Base-by-base conservation (phyloP, 2,113 vertebrate genomes). In the Spea multiplicata region DNA sequence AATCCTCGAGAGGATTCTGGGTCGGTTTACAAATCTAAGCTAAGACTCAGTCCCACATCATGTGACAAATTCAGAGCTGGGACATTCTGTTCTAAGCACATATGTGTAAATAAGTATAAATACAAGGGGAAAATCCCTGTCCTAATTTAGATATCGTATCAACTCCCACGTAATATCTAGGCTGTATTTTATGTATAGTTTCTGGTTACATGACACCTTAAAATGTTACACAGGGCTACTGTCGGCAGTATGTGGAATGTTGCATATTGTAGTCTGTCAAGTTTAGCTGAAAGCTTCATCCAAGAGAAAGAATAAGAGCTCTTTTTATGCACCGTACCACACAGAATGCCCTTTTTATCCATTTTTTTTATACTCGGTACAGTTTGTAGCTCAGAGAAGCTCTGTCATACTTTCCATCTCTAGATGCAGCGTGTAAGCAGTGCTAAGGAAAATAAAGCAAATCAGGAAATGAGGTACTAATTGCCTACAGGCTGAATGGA, bases 271-370 rank as follows among this genome's bases (percentile, higher is more conserved):
- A 64, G 6, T 68, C 6, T 16, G 76, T 68, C 49, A 10, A 62
- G 45, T n/a, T 46, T 46, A 45, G 57, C 44, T 59, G 66, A 78
- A 76, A 61, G 44, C 46, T 71, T 13, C 10, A n/a, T 65, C 55
- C 55, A 71, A 55, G 67, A 50, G 59, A 66, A 17, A 65, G 76
- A 65, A 78, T 78, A 78, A 78, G 16, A 30, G 68, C 17, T 61
- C 68, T 71, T 50, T 78, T 71, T 59, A 78, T 78, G 57, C 57
- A 13, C 47, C 13, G 6, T 53, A 65, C 76, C 69, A 78, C 59
- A 78, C 76, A 78, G 44, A 71, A 78, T 78, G 30, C 48, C 55
- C 76, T 78, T 78, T 78, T 78, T 78, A 66, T 78, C 76, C 76
- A 10, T 45, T 14, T 62, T 14, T 62, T 30, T 30, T 14, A 17